Evolutionary conservation across 2,113 vertebrate genomes (phyloP), one percentile per base, ranked within the genome.

Genomic region (Eclectus roratus): DNA sequence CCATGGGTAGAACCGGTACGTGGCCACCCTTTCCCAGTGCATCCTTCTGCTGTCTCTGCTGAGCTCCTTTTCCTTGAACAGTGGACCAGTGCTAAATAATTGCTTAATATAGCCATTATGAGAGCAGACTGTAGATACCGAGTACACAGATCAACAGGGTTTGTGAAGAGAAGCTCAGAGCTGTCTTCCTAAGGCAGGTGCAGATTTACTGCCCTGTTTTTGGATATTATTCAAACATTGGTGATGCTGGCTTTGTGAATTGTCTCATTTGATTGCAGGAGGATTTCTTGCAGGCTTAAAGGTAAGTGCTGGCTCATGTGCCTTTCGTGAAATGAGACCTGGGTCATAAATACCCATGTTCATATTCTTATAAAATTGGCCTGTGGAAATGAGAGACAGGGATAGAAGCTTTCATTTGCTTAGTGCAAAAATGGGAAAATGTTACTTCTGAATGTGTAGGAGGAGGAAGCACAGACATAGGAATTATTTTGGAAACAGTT

Each of bases 1-100:
- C 68, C 4, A 0, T 2, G 11, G 21, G 20, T 58, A 24, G 35
- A 73, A 41, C 14, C 27, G 46, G 37, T 55, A 23, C 0, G 0
- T 0, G 0, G 6, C 41, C 8, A 1, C 55, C 66, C 43, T 41
- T 64, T 66, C 41, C 58, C 14, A 8, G 20, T 58, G 33, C 33
- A 56, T 56, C 55, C 33, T 6, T 56, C 55, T 56, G 33, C 55
- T 56, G 18, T 52, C 37, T 85, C 37, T 2, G 3, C 64, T 31
- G 27, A 77, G 58, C 27, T 77, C 4, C 13, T 49, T 88, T 77
- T 69, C 25, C 46, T 71, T 85, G 27, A 88, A 18, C 0, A 8
- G 33, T 80, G 64, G 63, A 50, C 27, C 37, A 55, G 12, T 24
- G 13, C 43, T 61, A 70, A 88, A 53, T n/a, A 89, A 53, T 58